Evolutionary conservation across 1,140 invertebrate species (phyloP).

Genomic region (Latrodectus geometricus): DNA sequence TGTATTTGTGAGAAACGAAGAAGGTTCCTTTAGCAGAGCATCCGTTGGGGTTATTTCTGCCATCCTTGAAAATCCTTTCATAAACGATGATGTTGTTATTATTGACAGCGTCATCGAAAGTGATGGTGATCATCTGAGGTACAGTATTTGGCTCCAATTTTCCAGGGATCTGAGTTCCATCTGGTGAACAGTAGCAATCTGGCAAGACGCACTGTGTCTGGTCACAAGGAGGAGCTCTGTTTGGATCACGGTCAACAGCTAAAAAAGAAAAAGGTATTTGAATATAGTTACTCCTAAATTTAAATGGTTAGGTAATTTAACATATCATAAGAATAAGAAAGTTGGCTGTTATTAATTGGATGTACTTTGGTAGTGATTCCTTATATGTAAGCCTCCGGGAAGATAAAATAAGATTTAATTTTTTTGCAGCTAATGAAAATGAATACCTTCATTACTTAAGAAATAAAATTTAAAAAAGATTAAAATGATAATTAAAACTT

Average conservation of each 20-base stretch:
- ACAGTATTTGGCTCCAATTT: conserved; percentile 66
- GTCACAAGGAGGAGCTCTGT: conserved; percentile 90
- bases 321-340: too few species aligned
- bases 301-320: too few species aligned
- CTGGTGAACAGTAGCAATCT: conserved; percentile 96
- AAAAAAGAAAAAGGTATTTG: conserved; percentile 61
- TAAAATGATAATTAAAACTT: too few species aligned
- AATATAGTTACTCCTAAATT: too few species aligned
- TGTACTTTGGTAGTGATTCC: too few species aligned
- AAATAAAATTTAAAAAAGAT: too few species aligned
- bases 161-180: conserved; percentile 71
- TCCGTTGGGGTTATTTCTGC: conserved; percentile 94
- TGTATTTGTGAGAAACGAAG: conserved; percentile 98
- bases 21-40: conserved; percentile 97
- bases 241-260: conserved; percentile 95
- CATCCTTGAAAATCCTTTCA: conserved; percentile 92
- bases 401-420: too few species aligned
- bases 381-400: too few species aligned
- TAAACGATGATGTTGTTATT: conserved; percentile 96
- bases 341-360: too few species aligned
- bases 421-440: too few species aligned
- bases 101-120: conserved; percentile 96
- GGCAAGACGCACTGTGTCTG: conserved; percentile 88
- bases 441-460: too few species aligned
- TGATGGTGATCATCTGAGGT: conserved; percentile 97